Base-by-base conservation (phyloP, 2,888 invertebrate genomes). In the Nysson spinosus region DNA sequence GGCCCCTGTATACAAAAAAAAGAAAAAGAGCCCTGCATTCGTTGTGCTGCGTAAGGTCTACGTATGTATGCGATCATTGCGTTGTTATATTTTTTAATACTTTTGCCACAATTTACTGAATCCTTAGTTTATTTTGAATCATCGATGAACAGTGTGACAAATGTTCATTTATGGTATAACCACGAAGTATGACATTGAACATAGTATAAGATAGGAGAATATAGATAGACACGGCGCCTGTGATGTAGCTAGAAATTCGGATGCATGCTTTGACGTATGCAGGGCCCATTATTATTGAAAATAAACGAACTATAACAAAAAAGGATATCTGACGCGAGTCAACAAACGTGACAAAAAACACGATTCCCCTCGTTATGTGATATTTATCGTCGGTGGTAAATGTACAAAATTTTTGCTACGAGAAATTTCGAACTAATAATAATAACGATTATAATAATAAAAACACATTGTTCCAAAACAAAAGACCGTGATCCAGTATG, bases 191-290 rank as follows among this genome's bases (percentile, higher is more conserved):
- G 77, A 71, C 69, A 72, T 68, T 71, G 71, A 73, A 74, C 52
- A 64, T 72, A 80, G 76, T 64, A 64, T 78, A 76, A 79, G 76
- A 57, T 78, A 79, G 77, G n/a, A 75, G 65, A 77, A 72, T 74
- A 73, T 82, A 83, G 82, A 77, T 81, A 79, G 76, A 83, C 77
- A 80, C 79, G 72, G 77, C 78, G 82, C 79, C 81, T 83, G 83
- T 83, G 83, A 83, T 82, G 81, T 83, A 83, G 83, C 82, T 83
- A 81, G 80, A n/a, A n/a, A 78, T 66, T 76, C 51, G 77, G 52
- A 76, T 72, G 74, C 71, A 77, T 77, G 70, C 72, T 69, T 63
- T 65, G 50, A 73, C 73, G 75, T 69, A 75, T 82, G 81, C 82
- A 82, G 81, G 81, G 80, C 80, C 72, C 73, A 50, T 49, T 54